Conservation (phyloP, 2,888 invertebrate genomes). For the Nymphalis urticae region DNA sequence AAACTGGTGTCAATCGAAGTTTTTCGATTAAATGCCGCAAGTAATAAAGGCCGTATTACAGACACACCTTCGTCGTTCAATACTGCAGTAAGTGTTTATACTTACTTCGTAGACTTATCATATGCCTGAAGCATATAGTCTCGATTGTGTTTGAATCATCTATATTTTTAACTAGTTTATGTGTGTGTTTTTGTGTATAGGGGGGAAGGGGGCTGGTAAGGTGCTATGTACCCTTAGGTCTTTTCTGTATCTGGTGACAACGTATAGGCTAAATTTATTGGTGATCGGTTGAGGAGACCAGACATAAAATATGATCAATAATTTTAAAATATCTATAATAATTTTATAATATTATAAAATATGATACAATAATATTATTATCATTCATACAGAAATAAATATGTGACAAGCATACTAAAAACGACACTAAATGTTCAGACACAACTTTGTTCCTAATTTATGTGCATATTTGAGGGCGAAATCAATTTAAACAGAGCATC, state of each 20-base stretch:
- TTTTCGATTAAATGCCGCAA: conserved; percentile 52
- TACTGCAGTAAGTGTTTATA: conserved; percentile 22
- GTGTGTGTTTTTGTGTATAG: no score
- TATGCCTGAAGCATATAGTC: neutral
- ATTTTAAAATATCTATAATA: no score
- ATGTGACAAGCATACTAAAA: neutral
- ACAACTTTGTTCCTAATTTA: conserved; percentile 28
- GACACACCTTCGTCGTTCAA: conserved; percentile 35
- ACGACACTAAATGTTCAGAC: conserved; percentile 11
- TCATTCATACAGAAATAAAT: neutral
- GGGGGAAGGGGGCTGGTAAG: no score
- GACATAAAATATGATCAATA: no score
- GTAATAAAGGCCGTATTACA: conserved; percentile 47
- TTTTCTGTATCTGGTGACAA: no score
- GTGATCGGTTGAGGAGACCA: no score
- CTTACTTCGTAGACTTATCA: conserved; percentile 19
- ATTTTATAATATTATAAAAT: no score
- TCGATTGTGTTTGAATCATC: neutral
- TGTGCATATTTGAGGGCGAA: conserved; percentile 31
- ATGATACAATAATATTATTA: no score
- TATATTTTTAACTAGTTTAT: no score
- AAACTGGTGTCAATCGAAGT: conserved; percentile 55
- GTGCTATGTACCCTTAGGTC: no score
- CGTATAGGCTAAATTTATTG: no score
- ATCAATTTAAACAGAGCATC: conserved; percentile 25